These are phyloP conservation scores for Helarctos malayanus DNA, from an alignment of 2,797 vertebrate genomes.

Conservation along the genomic window DNA sequence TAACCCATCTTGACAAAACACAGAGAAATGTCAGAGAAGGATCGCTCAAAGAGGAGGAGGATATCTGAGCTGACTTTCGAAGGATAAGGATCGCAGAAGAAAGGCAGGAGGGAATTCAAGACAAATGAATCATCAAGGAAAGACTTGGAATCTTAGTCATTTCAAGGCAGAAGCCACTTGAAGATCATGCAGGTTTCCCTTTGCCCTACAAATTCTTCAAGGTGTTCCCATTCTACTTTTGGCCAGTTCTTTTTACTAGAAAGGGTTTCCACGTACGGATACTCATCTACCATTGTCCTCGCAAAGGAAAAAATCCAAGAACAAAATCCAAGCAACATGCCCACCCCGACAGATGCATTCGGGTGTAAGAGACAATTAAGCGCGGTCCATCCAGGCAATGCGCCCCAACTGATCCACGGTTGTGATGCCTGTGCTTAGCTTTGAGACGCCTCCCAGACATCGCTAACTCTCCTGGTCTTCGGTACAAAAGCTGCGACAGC, in stretches of 20 bases:
- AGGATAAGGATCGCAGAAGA: neutral
- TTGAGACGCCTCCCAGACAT: neutral
- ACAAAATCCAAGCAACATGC: neutral
- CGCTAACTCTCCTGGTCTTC: neutral
- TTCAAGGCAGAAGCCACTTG: neutral
- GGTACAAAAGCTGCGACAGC: neutral
- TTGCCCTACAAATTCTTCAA: neutral
- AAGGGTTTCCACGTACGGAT: neutral
- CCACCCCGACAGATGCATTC: too few relatives aligned
- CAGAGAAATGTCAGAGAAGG: neutral
- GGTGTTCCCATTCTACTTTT: neutral
- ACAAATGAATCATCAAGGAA: neutral
- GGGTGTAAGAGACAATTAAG: neutral
- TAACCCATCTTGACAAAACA: neutral
- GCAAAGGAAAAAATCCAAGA: neutral
- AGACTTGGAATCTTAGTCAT: neutral
- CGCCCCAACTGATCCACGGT: rapidly evolving
- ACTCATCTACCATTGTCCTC: neutral
- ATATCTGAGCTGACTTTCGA: neutral
- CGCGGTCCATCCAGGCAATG: neutral
- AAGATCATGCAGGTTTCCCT: neutral
- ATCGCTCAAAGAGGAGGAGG: neutral
- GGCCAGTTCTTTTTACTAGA: neutral
- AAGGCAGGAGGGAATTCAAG: neutral
- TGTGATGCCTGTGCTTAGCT: neutral